Conservation (phyloP, 2,113 vertebrate species). For the Machaerirhynchus nigripectus region DNA sequence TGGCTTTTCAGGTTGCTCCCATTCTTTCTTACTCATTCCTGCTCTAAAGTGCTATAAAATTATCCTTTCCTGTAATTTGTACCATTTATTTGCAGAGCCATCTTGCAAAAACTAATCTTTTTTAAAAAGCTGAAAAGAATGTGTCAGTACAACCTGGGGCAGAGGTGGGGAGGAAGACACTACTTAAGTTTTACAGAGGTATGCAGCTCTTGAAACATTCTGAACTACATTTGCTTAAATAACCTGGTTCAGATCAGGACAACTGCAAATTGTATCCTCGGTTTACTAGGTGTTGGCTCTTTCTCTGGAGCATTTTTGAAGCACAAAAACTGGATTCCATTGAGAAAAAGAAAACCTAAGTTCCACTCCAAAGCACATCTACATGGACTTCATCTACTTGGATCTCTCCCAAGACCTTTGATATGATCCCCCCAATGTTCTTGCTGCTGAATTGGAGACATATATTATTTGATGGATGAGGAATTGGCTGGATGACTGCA, state of each 20-base stretch:
- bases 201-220: neutral
- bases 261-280: neutral
- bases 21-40: neutral
- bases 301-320: neutral
- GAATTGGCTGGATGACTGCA: neutral
- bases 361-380: neutral
- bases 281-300: neutral
- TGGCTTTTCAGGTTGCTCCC: neutral
- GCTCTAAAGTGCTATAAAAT: neutral
- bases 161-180: neutral
- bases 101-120: neutral
- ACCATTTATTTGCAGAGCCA: neutral
- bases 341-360: neutral
- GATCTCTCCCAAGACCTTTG: neutral
- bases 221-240: neutral
- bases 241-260: neutral
- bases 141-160: neutral
- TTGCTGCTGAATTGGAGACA: neutral
- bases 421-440: neutral
- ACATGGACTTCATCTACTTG: neutral
- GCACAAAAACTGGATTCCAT: neutral
- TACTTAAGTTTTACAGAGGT: neutral
- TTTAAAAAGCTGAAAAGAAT: neutral
- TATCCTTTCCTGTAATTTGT: neutral
- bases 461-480: neutral